Evolutionary conservation across 2,113 vertebrate species (phyloP).

Genomic region (Oplegnathus fasciatus): DNA sequence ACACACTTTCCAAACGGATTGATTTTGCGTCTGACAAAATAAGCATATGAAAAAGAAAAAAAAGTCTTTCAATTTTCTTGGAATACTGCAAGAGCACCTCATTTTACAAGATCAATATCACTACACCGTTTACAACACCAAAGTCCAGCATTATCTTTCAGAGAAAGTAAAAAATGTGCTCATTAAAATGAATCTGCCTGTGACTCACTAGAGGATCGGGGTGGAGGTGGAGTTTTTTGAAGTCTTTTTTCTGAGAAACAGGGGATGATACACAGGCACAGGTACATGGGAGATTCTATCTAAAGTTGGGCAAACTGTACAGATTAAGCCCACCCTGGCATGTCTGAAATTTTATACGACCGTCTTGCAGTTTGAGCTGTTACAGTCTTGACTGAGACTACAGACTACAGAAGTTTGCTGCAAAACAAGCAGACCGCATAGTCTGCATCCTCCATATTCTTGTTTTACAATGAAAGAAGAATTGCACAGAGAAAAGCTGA

Average conservation of each 20-base stretch:
- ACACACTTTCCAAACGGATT: constrained; percentile 53
- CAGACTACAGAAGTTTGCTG: not conserved
- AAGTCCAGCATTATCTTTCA: constrained; percentile 39
- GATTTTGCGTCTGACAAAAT: constrained; percentile 58
- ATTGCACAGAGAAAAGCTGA: no score
- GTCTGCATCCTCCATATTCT: no score
- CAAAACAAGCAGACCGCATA: no score
- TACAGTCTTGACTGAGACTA: not conserved
- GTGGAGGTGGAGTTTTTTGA: not conserved
- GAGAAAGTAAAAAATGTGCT: constrained; percentile 25
- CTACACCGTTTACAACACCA: constrained; percentile 46
- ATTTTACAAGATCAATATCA: constrained; percentile 66
- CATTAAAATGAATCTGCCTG: constrained; percentile 33
- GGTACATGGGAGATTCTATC: constrained; percentile 11
- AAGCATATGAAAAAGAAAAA: constrained; percentile 26
- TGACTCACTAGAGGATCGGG: not conserved
- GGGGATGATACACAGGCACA: not conserved
- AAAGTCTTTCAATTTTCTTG: constrained; percentile 41
- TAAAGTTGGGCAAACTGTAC: not conserved
- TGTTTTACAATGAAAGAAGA: not conserved
- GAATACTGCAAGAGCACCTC: constrained; percentile 42
- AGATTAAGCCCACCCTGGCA: not conserved
- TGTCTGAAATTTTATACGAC: not conserved
- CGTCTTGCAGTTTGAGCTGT: not conserved
- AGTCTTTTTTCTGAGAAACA: not conserved